phyloP scores from a whole-genome alignment of 92 coral and sea anemone species.

The Scolanthus callimorphus region DNA sequence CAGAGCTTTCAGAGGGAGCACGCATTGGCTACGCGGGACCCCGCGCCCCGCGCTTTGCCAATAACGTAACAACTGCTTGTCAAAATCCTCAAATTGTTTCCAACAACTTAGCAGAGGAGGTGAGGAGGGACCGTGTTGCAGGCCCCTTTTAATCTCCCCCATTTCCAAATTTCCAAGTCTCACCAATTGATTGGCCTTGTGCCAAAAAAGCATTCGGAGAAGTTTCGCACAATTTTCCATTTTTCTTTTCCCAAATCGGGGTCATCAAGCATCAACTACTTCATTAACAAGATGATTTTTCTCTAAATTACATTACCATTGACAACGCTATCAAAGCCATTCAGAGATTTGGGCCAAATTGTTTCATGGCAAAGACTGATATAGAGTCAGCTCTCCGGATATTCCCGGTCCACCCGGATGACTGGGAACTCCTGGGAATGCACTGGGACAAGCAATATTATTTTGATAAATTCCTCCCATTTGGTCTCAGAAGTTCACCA shows the following conservation, averaged over 20 bases:
- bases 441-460: constrained; percentile 38
- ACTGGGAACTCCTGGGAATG: constrained; percentile 47
- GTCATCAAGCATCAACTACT: not conserved
- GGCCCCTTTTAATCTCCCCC: constrained; percentile 20
- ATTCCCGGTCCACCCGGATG: constrained; percentile 27
- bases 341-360: constrained; percentile 10
- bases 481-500: constrained; percentile 47
- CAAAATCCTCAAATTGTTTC: constrained; percentile 20
- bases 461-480: constrained; percentile 36
- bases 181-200: constrained; percentile 3
- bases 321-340: constrained; percentile 39
- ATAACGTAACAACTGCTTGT: constrained; percentile 19
- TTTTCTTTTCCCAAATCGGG: constrained; percentile 29
- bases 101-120: constrained; percentile 1
- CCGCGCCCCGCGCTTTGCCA: constrained; percentile 15
- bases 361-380: constrained; percentile 45
- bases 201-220: constrained; percentile 41
- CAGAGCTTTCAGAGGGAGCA: constrained; percentile 8
- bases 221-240: constrained; percentile 31
- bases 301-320: constrained; percentile 38
- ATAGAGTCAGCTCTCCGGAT: constrained; percentile 47
- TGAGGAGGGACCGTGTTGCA: constrained; percentile 10
- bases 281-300: constrained; percentile 31
- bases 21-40: constrained; percentile 6
- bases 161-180: constrained; percentile 5